A percentile compares a stretch with the other conserved stretches of the same genome.
Conservation (phyloP, 2,113 vertebrate species). For the Eidolon helvum region DNA sequence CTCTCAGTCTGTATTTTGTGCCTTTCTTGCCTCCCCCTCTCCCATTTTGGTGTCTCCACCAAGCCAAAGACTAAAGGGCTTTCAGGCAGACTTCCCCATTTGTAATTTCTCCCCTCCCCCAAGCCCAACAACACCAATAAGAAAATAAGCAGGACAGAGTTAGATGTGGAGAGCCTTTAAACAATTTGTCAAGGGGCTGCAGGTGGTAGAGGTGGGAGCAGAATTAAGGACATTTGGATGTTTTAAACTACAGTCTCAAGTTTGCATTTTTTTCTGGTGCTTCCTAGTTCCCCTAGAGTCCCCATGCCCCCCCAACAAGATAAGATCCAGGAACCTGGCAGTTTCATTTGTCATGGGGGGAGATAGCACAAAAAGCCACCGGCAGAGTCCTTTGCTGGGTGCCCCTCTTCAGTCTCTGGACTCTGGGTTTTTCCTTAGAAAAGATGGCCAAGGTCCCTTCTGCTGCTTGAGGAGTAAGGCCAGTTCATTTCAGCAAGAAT, state of each 20-base stretch:
- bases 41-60: neutral
- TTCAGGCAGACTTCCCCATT: constrained; percentile 33
- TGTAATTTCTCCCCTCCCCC: constrained; percentile 5
- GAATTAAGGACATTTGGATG: neutral
- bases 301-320: neutral
- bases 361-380: neutral
- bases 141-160: constrained; percentile 1
- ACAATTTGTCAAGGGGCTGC: constrained; percentile 23
- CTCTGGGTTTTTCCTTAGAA: neutral
- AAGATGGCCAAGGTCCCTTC: constrained; percentile 17
- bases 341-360: neutral
- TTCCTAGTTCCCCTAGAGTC: neutral
- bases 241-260: constrained; percentile 40
- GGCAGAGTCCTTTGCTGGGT: neutral
- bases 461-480: constrained; percentile 19
- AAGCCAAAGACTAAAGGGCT: constrained; percentile 32
- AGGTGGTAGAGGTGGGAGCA: constrained; percentile 37
- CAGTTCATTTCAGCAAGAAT: neutral
- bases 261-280: neutral
- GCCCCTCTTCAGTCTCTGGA: neutral
- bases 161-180: neutral
- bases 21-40: neutral
- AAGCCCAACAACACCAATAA: neutral
- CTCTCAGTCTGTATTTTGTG: neutral
- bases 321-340: neutral